Base-by-base conservation (phyloP, 1,140 invertebrate species). In the Pantala flavescens region DNA sequence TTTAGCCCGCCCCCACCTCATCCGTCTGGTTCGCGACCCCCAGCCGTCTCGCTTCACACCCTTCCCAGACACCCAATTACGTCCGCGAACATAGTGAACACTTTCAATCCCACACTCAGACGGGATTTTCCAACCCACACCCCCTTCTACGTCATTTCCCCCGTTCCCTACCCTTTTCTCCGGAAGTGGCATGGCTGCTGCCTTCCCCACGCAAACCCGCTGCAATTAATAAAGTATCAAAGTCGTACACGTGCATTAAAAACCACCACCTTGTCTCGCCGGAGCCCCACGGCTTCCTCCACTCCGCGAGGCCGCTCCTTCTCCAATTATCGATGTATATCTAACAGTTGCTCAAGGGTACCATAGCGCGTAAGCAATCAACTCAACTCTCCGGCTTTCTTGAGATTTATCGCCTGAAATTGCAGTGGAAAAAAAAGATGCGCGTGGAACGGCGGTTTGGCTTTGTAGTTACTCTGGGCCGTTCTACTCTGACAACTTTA, bases 141-240 rank as follows among this genome's bases (percentile, higher is more conserved):
- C 49, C 5, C 49, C 49, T 21, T 63, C 49, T 36, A 36, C 28
- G 28, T 36, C 28, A 36, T 21, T 63, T 21, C 3, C 49, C 49
- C 49, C 49, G 12, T 21, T 63, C 14, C n/a, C 1, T 7, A 3
- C 49, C n/a, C 49, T 63, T 63, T 63, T 21, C 12, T 63, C 49
- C 49, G 49, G 49, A 63, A 63, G 49, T 63, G 49, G 49, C 49
- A 63, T 63, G 49, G 12, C 3, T 63, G 12, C 49, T 21, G 49
- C 5, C 16, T 63, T 3, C 49, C n/a, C 49, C 49, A 63, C 49
- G 49, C 49, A 63, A 16, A 63, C 49, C 14, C 49, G 12, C 49
- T 63, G 49, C 49, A 63, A 63, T 63, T 63, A 63, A 63, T 63
- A 63, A 63, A 63, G 49, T 63, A 63, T 63, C 49, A 63, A 63